Conservation (phyloP, 2,797 vertebrate species). For the Pempheris klunzingeri region DNA sequence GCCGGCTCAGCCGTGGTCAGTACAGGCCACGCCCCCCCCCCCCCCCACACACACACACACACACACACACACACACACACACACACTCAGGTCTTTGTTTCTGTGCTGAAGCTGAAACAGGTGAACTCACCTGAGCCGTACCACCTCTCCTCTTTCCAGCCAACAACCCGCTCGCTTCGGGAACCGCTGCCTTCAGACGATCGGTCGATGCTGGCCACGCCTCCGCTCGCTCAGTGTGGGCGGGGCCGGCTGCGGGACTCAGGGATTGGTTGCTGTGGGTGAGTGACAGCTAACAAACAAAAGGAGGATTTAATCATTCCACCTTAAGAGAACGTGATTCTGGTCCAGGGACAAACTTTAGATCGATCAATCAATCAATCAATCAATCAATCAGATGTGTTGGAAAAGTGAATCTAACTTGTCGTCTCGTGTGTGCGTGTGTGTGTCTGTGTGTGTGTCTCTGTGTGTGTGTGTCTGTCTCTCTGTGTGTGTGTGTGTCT, state of each 20-base stretch:
- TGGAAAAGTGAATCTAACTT: conserved; percentile 2
- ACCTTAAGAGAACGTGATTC: not conserved
- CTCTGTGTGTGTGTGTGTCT: too few species aligned
- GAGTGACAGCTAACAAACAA: conserved; percentile 51
- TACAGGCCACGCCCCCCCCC: too few species aligned
- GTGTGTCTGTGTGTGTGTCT: not conserved
- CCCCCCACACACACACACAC: too few species aligned
- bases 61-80: not conserved
- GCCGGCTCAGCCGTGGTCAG: conserved; percentile 92
- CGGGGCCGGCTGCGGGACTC: conserved; percentile 90
- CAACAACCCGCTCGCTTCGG: conserved; percentile 92
- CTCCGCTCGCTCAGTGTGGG: conserved; percentile 90
- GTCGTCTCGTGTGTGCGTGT: not conserved
- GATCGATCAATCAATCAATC: conserved; percentile 1
- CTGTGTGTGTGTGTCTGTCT: not conserved
- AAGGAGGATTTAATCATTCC: not conserved
- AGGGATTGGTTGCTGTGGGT: conserved; percentile 91
- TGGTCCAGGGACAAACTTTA: too few species aligned
- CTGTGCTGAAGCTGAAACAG: too few species aligned
- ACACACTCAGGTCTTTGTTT: too few species aligned
- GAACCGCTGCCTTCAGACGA: conserved; percentile 94
- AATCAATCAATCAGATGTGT: conserved; percentile 7
- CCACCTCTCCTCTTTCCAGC: conserved; percentile 77
- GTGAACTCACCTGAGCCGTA: too few species aligned
- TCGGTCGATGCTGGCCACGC: conserved; percentile 94